phyloP scores from a whole-genome alignment of 2,113 vertebrate genomes.

The Ranitomeya variabilis region DNA sequence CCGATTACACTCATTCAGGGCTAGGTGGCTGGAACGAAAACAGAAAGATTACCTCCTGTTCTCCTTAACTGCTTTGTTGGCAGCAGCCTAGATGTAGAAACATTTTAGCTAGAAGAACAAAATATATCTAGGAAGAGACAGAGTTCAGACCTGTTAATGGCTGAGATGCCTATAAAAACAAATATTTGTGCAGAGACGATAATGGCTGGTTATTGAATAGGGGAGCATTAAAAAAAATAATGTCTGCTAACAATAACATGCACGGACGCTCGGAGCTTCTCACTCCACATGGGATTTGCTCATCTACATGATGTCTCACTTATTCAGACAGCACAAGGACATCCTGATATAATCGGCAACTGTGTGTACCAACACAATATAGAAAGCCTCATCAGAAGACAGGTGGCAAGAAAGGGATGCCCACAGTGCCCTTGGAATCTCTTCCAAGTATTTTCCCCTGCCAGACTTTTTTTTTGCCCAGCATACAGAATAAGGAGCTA shows the following conservation, averaged over 20 bases:
- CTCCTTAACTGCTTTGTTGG: slow-evolving; percentile 69
- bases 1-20: slow-evolving; percentile 70
- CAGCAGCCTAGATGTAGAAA: slow-evolving; percentile 69
- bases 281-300: slow-evolving; percentile 49
- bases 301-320: slow-evolving; percentile 55
- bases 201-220: slow-evolving; percentile 56
- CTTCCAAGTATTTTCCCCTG: neutral
- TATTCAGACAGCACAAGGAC: slow-evolving; percentile 48
- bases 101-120: slow-evolving; percentile 66
- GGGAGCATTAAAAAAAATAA: slow-evolving; percentile 23
- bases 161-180: slow-evolving; percentile 49
- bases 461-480: slow-evolving; percentile 16
- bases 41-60: slow-evolving; percentile 69
- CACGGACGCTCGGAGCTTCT: slow-evolving; percentile 26
- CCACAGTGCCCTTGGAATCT: slow-evolving; percentile 35
- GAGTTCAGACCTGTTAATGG: slow-evolving; percentile 53
- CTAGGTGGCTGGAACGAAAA: slow-evolving; percentile 67
- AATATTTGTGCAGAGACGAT: slow-evolving; percentile 52
- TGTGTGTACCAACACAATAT: slow-evolving; percentile 22
- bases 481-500: slow-evolving; percentile 20
- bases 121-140: slow-evolving; percentile 63
- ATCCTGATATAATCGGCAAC: slow-evolving; percentile 52
- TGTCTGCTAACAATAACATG: slow-evolving; percentile 35
- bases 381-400: slow-evolving; percentile 30
- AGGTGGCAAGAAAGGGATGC: slow-evolving; percentile 46